These are phyloP conservation scores for Leptinotarsa peninsularis DNA, from an alignment of 2,888 invertebrate species.

Conservation along the genomic window DNA sequence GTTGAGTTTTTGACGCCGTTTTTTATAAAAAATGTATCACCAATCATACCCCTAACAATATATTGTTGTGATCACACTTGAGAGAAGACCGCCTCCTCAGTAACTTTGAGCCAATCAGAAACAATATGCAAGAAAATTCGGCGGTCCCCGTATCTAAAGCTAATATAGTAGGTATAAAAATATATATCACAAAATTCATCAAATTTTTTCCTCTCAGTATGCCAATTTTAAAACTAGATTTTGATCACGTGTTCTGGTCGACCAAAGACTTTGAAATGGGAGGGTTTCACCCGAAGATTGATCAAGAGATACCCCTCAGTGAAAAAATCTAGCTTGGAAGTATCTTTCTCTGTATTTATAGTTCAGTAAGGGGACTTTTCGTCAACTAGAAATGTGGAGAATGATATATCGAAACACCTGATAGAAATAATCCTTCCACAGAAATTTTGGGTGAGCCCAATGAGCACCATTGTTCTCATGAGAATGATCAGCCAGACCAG, in stretches of 20 bases:
- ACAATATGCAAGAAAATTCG: slow-evolving; percentile 46
- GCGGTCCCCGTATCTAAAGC: slow-evolving; percentile 49
- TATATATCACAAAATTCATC: slow-evolving; percentile 60
- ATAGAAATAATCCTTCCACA: too few species aligned
- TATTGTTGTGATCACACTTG: slow-evolving; percentile 53
- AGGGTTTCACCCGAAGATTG: not conserved
- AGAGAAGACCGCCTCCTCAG: slow-evolving; percentile 43
- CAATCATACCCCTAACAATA: slow-evolving; percentile 53
- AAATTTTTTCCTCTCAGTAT: slow-evolving; percentile 37
- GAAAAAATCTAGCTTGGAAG: not conserved
- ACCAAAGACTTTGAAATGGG: slow-evolving; percentile 6
- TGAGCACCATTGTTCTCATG: too few species aligned
- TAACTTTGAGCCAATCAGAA: slow-evolving; percentile 55
- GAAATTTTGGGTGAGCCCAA: too few species aligned
- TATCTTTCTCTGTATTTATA: not conserved
- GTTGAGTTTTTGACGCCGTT: slow-evolving; percentile 46
- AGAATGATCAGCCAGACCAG: too few species aligned
- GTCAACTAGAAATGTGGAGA: too few species aligned
- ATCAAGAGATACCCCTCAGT: not conserved
- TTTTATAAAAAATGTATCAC: slow-evolving; percentile 58
- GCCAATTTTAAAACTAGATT: slow-evolving; percentile 47
- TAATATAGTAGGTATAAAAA: slow-evolving; percentile 55
- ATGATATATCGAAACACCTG: too few species aligned
- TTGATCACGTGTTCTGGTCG: slow-evolving; percentile 36
- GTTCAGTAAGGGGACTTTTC: too few species aligned